These are phyloP conservation scores for Diglossa cyanea DNA, from an alignment of 2,797 vertebrate genomes.

Conservation along the genomic window DNA sequence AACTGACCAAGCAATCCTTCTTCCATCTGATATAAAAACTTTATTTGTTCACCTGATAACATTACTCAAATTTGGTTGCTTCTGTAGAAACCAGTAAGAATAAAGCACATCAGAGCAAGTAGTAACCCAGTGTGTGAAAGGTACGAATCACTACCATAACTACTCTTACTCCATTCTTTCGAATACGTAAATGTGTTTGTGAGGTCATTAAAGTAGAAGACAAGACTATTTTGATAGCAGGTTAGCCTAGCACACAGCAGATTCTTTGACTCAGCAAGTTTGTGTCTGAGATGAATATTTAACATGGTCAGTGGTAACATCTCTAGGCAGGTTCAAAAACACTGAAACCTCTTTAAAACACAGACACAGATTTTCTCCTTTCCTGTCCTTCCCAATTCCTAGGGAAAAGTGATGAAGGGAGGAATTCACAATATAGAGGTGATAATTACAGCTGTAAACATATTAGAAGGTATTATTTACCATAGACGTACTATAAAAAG, in stretches of 20 bases:
- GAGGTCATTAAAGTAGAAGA: neutral
- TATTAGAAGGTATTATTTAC: neutral
- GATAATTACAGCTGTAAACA: neutral
- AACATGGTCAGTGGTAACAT: neutral
- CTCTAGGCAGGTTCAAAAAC: neutral
- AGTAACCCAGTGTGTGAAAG: neutral
- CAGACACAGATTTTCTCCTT: neutral
- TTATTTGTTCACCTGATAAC: neutral
- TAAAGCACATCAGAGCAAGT: neutral
- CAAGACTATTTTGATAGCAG: neutral
- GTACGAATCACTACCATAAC: neutral
- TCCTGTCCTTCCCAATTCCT: neutral
- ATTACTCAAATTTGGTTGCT: neutral
- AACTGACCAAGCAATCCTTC: neutral
- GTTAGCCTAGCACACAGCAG: neutral
- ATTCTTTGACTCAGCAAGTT: neutral
- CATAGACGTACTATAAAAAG: neutral
- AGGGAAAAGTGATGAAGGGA: neutral
- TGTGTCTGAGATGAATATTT: neutral
- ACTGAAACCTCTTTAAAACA: neutral
- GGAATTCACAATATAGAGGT: neutral
- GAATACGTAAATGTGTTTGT: neutral
- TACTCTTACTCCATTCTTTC: neutral
- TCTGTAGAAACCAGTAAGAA: neutral
- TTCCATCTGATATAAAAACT: neutral